Evolutionary conservation across 2,797 vertebrate species (phyloP).

Genomic region (Halcyon smyrnensis): DNA sequence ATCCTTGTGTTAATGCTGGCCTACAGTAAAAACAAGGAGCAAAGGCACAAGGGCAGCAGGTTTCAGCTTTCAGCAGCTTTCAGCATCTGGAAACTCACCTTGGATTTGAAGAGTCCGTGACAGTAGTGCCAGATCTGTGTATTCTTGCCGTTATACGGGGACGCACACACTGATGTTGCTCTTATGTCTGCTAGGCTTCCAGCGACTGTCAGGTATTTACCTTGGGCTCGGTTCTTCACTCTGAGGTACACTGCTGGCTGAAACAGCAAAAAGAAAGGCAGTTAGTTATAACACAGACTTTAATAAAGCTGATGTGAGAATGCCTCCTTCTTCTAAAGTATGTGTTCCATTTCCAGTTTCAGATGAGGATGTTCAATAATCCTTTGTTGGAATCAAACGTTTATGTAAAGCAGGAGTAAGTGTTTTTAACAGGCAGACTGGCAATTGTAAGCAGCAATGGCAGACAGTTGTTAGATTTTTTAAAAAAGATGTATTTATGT

Average conservation of each 20-base stretch:
- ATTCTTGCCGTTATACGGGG: constrained; percentile 62
- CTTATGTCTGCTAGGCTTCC: constrained; percentile 66
- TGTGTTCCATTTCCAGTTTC: fast-evolving
- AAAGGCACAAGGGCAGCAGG: neutral
- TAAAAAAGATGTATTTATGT: neutral
- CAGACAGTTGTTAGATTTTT: neutral
- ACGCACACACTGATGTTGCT: constrained; percentile 73
- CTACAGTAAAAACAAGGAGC: neutral
- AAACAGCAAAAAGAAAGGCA: neutral
- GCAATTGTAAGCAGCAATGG: neutral
- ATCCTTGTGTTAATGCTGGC: neutral
- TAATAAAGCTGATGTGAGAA: fast-evolving
- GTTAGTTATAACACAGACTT: neutral
- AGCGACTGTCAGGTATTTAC: constrained; percentile 78
- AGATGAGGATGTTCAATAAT: fast-evolving
- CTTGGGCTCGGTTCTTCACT: constrained; percentile 79
- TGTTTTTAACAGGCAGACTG: neutral
- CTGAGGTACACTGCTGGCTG: constrained; percentile 83
- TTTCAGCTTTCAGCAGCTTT: neutral
- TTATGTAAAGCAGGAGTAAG: neutral
- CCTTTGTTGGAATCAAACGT: neutral
- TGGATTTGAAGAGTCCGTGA: constrained; percentile 83
- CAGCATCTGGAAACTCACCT: constrained; percentile 74
- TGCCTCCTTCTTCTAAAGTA: neutral
- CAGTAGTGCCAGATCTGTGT: constrained; percentile 86